Conservation (phyloP, 2,113 vertebrate genomes). For the Oreochromis aureus region DNA sequence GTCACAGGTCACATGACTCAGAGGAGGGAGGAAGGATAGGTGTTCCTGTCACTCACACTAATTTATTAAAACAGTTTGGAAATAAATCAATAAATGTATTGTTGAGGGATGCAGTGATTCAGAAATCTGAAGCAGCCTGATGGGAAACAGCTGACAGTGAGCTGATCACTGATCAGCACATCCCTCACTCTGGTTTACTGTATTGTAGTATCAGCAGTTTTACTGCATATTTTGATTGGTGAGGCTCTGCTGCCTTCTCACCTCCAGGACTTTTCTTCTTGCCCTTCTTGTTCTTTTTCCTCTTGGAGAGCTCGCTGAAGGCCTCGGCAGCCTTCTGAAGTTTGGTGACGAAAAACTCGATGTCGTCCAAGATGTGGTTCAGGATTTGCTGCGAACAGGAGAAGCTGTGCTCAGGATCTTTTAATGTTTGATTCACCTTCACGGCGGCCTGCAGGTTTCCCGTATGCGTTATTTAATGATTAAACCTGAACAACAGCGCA, state of each 20-base stretch:
- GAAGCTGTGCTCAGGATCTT: neutral
- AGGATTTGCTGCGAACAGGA: slow-evolving; percentile 84
- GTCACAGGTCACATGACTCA: neutral
- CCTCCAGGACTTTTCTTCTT: slow-evolving; percentile 93
- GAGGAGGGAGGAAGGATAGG: neutral
- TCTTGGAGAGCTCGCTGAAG: slow-evolving; percentile 83
- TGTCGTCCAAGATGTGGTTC: slow-evolving; percentile 96
- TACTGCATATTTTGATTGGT: neutral
- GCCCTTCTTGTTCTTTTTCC: slow-evolving; percentile 87
- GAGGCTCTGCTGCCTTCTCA: slow-evolving; percentile 40
- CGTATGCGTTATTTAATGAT: neutral
- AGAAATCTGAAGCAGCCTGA: neutral
- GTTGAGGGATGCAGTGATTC: neutral
- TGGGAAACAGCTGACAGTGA: neutral
- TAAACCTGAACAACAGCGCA: slow-evolving; percentile 12
- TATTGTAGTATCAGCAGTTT: neutral
- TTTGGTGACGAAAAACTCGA: slow-evolving; percentile 92
- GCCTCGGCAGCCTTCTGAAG: slow-evolving; percentile 95
- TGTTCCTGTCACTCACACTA: neutral
- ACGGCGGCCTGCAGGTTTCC: neutral
- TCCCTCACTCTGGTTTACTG: neutral
- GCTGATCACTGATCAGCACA: neutral
- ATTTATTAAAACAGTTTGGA: neutral
- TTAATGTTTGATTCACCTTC: neutral
- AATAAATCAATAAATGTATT: neutral